Conservation (phyloP, 2,113 vertebrate genomes). For the Symphodus melops region DNA sequence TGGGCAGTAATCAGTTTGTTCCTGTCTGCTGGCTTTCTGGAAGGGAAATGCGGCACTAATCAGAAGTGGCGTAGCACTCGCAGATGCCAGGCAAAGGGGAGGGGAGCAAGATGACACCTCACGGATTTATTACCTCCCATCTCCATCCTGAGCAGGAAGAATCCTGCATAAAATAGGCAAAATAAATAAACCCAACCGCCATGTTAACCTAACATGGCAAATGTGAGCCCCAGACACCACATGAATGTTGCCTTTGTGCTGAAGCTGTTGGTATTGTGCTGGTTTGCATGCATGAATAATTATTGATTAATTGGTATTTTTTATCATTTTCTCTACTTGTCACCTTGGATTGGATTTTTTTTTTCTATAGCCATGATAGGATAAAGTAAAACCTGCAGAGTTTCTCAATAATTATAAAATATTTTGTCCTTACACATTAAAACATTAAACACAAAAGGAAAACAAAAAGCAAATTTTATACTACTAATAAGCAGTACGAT, state of each 20-base stretch:
- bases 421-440: no score
- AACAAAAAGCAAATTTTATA: no score
- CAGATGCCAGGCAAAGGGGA: constrained; percentile 68
- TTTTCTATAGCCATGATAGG: background rate
- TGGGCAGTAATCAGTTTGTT: constrained; percentile 86
- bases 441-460: no score
- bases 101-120: constrained; percentile 78
- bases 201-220: constrained; percentile 62
- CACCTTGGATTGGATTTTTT: background rate
- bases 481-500: no score
- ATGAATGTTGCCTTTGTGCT: constrained; percentile 40
- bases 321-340: background rate
- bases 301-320: constrained; percentile 3
- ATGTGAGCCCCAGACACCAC: constrained; percentile 17
- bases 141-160: constrained; percentile 49
- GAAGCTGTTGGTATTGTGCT: constrained; percentile 32
- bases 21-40: constrained; percentile 82
- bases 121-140: constrained; percentile 81
- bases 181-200: constrained; percentile 70
- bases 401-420: no score
- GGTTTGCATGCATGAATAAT: constrained; percentile 30
- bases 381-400: background rate
- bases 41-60: constrained; percentile 80
- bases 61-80: constrained; percentile 77
- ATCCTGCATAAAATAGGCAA: constrained; percentile 66